Evolutionary conservation across 2,888 invertebrate genomes (phyloP).

Genomic region (Pomacea canaliculata): DNA sequence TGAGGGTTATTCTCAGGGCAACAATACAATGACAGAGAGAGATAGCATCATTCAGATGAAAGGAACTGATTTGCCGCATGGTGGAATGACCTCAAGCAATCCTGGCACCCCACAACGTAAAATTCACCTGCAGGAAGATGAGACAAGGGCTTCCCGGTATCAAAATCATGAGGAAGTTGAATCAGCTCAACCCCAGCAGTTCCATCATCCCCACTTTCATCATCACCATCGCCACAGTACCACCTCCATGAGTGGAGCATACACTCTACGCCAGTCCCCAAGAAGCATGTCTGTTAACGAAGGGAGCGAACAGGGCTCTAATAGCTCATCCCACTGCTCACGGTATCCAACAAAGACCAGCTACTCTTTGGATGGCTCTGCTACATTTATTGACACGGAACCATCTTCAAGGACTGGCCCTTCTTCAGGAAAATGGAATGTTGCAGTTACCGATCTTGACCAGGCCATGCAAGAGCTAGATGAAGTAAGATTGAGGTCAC

Average conservation of each 20-base stretch:
- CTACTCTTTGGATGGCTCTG: conserved; percentile 14
- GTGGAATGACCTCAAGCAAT: too few relatives aligned
- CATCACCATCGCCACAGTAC: conserved; percentile 13
- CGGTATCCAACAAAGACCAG: conserved; percentile 10
- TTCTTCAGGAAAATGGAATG: not conserved
- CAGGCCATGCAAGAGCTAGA: conserved; percentile 51
- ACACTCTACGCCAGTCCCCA: conserved; percentile 2
- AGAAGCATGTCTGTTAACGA: conserved; percentile 13
- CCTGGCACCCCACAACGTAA: too few relatives aligned
- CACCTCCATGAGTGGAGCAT: not conserved
- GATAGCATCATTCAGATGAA: too few relatives aligned
- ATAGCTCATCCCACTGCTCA: not conserved
- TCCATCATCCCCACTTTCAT: conserved; percentile 25
- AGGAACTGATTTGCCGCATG: too few relatives aligned
- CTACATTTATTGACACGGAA: not conserved
- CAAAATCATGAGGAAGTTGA: not conserved
- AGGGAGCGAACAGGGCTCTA: not conserved
- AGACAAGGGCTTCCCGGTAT: not conserved
- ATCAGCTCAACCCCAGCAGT: conserved; percentile 1
- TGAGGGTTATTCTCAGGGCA: not conserved
- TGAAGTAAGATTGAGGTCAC: conserved; percentile 41
- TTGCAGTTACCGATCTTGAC: conserved; percentile 52
- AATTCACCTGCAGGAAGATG: not conserved
- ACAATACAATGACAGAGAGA: too few relatives aligned
- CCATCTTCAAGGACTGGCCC: not conserved